These are phyloP conservation scores for Leuciscus idus DNA, from an alignment of 2,113 vertebrate genomes.

Conservation along the genomic window DNA sequence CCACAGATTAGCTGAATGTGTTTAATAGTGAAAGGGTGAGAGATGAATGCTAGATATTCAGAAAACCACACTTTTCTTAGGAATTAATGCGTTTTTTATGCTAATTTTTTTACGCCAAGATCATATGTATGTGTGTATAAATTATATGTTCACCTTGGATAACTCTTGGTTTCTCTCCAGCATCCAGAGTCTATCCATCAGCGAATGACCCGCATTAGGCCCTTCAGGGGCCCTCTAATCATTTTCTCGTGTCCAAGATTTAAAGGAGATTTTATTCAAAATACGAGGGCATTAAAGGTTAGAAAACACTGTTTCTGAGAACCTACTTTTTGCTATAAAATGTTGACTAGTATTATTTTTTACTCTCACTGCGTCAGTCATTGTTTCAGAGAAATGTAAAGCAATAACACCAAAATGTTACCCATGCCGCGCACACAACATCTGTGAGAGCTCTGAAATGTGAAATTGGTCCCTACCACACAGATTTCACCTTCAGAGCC, in stretches of 20 bases:
- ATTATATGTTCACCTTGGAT: neutral
- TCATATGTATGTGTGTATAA: neutral
- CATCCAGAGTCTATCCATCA: slow-evolving; percentile 14
- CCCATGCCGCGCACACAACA: neutral
- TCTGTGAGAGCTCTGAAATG: slow-evolving; percentile 12
- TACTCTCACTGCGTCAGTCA: neutral
- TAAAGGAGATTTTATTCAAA: slow-evolving; percentile 46
- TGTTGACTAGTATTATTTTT: neutral
- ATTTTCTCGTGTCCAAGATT: slow-evolving; percentile 74
- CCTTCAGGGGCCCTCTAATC: slow-evolving; percentile 66
- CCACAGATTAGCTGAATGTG: neutral
- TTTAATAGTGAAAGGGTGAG: neutral
- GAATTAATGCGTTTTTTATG: neutral
- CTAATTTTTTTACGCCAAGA: neutral
- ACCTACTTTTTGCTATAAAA: neutral
- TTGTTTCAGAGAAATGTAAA: neutral
- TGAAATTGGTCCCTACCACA: neutral
- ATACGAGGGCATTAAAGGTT: slow-evolving; percentile 1
- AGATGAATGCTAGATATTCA: too few species aligned
- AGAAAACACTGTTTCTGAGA: slow-evolving; percentile 10
- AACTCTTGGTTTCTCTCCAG: slow-evolving; percentile 18
- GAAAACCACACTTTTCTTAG: too few species aligned
- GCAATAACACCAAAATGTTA: neutral
- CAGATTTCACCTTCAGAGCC: neutral
- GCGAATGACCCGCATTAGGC: slow-evolving; percentile 49